Evolutionary conservation across 2,797 vertebrate species (phyloP), one percentile per base, ranked within the genome.

Genomic region (Molossus alvarezi): DNA sequence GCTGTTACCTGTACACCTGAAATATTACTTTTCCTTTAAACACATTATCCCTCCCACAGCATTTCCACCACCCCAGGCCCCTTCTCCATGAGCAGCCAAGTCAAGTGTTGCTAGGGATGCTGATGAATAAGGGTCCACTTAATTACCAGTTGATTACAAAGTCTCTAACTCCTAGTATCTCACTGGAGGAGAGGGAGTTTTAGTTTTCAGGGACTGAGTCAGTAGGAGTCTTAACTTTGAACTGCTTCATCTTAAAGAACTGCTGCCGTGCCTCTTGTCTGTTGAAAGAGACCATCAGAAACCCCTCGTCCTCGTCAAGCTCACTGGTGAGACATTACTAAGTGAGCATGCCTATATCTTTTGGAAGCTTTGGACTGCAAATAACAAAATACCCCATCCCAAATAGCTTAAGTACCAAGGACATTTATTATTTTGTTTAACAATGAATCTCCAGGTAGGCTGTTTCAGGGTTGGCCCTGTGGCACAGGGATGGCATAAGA

Each of bases 141-240:
- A 79, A 69, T 79, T 73, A 79, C 67, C 67, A 72, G 8, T 23
- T 33, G n/a, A 88, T n/a, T 84, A 62, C 48, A 96, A 51, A 76
- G 33, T 57, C 41, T 92, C 53, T 53, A 51, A 64, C 57, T 79
- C 60, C 51, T 71, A 0, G 27, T 20, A 17, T 90, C 71, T 76
- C 55, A n/a, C 0, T 65, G 37, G 65, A 55, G 13, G 58, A n/a
- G 27, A 83, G 23, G 29, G 17, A 17, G 41, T 73, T 76, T 58
- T 75, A 33, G 23, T 80, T 82, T 55, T 77, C 29, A n/a, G 73
- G 27, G 53, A 64, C 0, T 73, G 13, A 51, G 41, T 71, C 73
- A 11, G 0, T 33, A 80, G 48, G 58, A 91, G 48, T 75, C 14
- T 71, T 82, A 60, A 23, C 76, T 20, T 8, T 4, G 10, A 80